Conservation (phyloP, 2,113 vertebrate species). For the Phyllostomus discolor region DNA sequence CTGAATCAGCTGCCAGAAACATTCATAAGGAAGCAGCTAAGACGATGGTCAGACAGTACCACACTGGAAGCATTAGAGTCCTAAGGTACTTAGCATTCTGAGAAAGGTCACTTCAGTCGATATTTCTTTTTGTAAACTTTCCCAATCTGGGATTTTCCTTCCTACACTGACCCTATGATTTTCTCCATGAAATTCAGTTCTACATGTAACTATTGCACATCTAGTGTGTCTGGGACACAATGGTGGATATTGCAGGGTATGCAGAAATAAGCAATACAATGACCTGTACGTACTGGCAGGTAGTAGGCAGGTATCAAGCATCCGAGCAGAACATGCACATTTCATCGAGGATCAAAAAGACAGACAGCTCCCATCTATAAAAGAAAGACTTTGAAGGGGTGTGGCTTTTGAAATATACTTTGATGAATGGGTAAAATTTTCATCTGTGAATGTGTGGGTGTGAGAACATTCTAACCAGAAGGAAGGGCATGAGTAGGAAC, state of each 20-base stretch:
- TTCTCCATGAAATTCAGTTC: not conserved
- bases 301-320: not conserved
- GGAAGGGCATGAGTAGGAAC: not conserved
- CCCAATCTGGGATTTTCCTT: not conserved
- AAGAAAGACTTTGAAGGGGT: not conserved
- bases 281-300: not conserved
- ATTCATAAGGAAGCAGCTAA: not conserved
- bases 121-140: not conserved
- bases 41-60: not conserved
- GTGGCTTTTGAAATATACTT: not conserved
- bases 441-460: not conserved
- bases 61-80: no score
- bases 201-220: not conserved
- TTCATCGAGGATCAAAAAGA: not conserved
- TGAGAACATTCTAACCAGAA: not conserved
- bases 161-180: not conserved
- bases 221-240: not conserved
- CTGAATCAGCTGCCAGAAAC: not conserved
- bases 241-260: not conserved
- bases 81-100: not conserved
- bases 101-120: not conserved
- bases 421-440: not conserved
- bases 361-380: not conserved
- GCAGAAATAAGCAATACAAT: not conserved
- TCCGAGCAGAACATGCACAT: not conserved